A percentile compares a stretch with the other conserved stretches of the same genome.
Evolutionary conservation across 2,797 vertebrate species (phyloP).

Genomic region (Peromyscus aztecus): DNA sequence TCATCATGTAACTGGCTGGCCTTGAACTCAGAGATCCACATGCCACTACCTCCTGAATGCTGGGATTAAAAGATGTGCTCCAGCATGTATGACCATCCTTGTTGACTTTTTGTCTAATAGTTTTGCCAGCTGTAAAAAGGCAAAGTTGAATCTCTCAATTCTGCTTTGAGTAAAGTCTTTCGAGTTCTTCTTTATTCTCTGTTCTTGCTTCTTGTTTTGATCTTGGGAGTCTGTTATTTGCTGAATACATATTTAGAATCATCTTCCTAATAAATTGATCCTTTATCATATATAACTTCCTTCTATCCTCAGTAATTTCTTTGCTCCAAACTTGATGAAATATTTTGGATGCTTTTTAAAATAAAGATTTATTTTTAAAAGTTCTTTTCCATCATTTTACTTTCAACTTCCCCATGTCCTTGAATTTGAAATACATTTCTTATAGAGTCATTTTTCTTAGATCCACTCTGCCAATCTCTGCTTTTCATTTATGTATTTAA

Average conservation of each 20-base stretch:
- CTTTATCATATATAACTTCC: constrained; percentile 6
- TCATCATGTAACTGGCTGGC: neutral
- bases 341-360: constrained; percentile 29
- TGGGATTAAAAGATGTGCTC: neutral
- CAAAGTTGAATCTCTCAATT: neutral
- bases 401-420: neutral
- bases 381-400: neutral
- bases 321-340: neutral
- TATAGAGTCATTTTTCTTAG: neutral
- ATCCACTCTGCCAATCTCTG: neutral
- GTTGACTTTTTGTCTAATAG: neutral
- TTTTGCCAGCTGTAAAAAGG: neutral
- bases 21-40: neutral
- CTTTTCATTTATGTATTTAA: constrained; percentile 3
- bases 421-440: neutral
- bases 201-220: neutral
- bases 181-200: neutral
- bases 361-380: neutral
- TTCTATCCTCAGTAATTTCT: constrained; percentile 9
- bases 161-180: neutral
- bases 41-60: neutral
- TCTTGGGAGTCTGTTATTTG: constrained; percentile 5
- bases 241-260: neutral
- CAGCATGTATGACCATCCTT: neutral
- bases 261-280: neutral